Percentiles rank a stretch among this genome's conserved stretches.
Evolutionary conservation across 2,113 vertebrate species (phyloP).

Genomic region (Scophthalmus maximus): DNA sequence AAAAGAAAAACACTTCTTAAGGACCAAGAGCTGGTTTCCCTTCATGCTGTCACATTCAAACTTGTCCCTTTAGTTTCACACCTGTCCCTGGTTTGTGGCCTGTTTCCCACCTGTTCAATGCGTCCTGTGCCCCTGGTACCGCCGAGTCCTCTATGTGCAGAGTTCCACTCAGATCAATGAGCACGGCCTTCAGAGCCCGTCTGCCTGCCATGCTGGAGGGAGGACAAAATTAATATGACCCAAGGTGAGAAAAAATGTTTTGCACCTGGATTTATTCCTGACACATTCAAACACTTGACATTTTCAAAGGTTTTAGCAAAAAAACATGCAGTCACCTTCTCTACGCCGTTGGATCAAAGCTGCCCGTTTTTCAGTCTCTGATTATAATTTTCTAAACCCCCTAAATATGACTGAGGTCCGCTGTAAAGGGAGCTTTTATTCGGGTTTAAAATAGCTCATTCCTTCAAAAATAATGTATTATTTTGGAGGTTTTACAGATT

Average conservation of each 20-base stretch:
- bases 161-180: slow-evolving; percentile 96
- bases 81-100: too few species aligned
- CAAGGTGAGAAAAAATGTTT: background rate
- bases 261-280: background rate
- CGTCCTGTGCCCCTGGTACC: slow-evolving; percentile 93
- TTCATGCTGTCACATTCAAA: background rate
- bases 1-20: background rate
- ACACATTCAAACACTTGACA: too few species aligned
- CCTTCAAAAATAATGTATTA: slow-evolving; percentile 53
- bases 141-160: slow-evolving; percentile 94
- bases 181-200: slow-evolving; percentile 89
- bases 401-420: slow-evolving; percentile 36
- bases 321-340: background rate
- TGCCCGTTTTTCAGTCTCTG: slow-evolving; percentile 23
- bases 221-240: background rate
- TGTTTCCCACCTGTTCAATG: slow-evolving; percentile 87
- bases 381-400: slow-evolving; percentile 43
- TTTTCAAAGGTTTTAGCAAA: too few species aligned
- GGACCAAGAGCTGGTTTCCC: background rate
- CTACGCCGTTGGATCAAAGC: slow-evolving; percentile 20
- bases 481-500: slow-evolving; percentile 48
- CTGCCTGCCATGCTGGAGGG: slow-evolving; percentile 85
- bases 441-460: slow-evolving; percentile 51
- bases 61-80: too few species aligned
- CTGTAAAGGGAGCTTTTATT: slow-evolving; percentile 60